These are phyloP conservation scores for Branchellion lobata DNA, from an alignment of 2,888 invertebrate species.

Conservation along the genomic window DNA sequence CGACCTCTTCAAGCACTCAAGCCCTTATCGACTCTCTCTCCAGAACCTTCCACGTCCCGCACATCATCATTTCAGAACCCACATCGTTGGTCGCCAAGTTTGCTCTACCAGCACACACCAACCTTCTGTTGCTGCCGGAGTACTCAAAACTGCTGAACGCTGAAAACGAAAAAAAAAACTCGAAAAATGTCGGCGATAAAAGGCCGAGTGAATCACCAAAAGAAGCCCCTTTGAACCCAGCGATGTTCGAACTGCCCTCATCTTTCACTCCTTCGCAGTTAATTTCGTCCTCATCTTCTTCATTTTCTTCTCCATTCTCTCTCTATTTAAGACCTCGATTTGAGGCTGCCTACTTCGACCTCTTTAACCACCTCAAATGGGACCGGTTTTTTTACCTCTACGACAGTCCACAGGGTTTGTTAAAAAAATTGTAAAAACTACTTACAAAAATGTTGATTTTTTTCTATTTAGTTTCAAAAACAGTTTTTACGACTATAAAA, in stretches of 20 bases:
- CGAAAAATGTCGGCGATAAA: not conserved
- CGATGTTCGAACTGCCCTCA: not conserved
- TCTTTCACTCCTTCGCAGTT: not conserved
- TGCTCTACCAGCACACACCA: not conserved
- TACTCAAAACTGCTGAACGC: not conserved
- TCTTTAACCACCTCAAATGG: constrained; percentile 29
- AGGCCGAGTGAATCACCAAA: too few species aligned
- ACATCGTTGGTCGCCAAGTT: not conserved
- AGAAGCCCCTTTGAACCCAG: not conserved
- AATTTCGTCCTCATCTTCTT: not conserved
- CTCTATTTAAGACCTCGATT: constrained; percentile 23
- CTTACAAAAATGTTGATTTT: not conserved
- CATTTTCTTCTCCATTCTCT: not conserved
- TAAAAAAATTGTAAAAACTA: not conserved
- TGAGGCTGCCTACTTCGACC: constrained; percentile 34
- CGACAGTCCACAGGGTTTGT: constrained; percentile 29
- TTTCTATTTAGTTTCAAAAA: not conserved
- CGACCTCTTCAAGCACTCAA: constrained; percentile 4
- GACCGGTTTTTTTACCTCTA: constrained; percentile 17
- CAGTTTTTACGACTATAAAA: too few species aligned
- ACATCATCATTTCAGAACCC: constrained; percentile 25
- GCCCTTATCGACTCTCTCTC: constrained; percentile 27
- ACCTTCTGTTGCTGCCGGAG: not conserved
- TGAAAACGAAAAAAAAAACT: not conserved
- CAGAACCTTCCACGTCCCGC: constrained; percentile 37